phyloP scores from a whole-genome alignment of 2,797 vertebrate species.

The Sebastes oblongus region DNA sequence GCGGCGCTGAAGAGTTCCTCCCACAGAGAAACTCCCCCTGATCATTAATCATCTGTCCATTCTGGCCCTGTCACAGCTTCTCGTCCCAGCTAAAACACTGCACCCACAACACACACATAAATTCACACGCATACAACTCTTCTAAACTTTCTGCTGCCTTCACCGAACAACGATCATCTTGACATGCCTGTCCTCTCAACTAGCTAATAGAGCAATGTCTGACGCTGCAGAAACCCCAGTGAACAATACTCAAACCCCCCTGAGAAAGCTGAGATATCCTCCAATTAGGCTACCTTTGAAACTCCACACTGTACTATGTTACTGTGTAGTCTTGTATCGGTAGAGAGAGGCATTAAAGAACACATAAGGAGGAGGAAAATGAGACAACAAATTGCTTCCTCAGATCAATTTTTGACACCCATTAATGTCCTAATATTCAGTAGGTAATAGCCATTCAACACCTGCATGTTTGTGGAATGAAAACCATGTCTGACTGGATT shows the following conservation, averaged over 20 bases:
- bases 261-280: constrained; percentile 34
- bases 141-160: constrained; percentile 37
- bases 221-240: constrained; percentile 44
- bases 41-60: constrained; percentile 81
- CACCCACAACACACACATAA: constrained; percentile 25
- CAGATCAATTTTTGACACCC: not conserved
- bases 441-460: not conserved
- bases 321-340: not conserved
- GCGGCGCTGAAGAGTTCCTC: constrained; percentile 56
- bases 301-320: not conserved
- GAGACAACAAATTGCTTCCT: not conserved
- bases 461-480: constrained; percentile 2
- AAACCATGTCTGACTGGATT: constrained; percentile 38
- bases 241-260: constrained; percentile 35
- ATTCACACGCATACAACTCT: not conserved
- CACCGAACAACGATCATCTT: constrained; percentile 35
- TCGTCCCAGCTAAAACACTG: constrained; percentile 41
- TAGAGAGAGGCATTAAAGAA: not conserved
- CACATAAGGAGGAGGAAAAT: not conserved
- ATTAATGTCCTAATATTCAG: not conserved
- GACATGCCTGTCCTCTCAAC: constrained; percentile 37
- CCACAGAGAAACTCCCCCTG: constrained; percentile 70
- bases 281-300: constrained; percentile 56
- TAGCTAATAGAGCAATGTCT: constrained; percentile 35
- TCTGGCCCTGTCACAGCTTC: constrained; percentile 68